Percentiles rank a stretch among this genome's conserved stretches.
Evolutionary conservation across 2,797 vertebrate genomes (phyloP).

Genomic region (Falco columbarius): DNA sequence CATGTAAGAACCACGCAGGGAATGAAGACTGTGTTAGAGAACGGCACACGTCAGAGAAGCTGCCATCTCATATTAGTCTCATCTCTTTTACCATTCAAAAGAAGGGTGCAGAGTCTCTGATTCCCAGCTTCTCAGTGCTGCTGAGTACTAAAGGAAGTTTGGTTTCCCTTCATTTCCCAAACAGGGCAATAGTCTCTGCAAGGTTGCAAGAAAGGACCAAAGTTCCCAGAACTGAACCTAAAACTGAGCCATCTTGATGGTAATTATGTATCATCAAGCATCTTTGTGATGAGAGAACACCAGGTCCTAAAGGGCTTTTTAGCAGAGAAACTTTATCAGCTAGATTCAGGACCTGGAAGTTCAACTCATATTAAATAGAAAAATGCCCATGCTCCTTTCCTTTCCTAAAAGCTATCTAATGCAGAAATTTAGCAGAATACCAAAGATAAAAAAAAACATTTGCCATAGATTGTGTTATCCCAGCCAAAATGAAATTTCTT

Average conservation of each 20-base stretch:
- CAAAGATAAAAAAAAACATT: background rate
- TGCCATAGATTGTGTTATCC: background rate
- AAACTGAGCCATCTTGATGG: background rate
- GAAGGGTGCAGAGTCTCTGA: background rate
- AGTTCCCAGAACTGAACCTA: background rate
- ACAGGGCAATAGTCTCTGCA: background rate
- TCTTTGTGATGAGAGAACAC: background rate
- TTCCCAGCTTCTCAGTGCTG: background rate
- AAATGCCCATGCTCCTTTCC: background rate
- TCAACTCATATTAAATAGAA: background rate
- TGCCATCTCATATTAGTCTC: background rate
- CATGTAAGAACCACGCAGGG: background rate
- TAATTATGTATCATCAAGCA: background rate
- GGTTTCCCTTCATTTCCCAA: background rate
- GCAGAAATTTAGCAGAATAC: background rate
- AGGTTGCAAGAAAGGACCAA: background rate
- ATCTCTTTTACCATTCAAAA: background rate
- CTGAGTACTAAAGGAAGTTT: background rate
- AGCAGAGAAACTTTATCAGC: background rate
- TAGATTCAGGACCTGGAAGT: background rate
- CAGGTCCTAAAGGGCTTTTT: background rate
- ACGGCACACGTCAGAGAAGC: background rate
- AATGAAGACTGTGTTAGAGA: rapidly evolving
- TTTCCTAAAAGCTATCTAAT: background rate
- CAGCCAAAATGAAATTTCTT: background rate